Percentiles rank a stretch among this genome's conserved stretches.
Evolutionary conservation across 2,113 vertebrate genomes (phyloP).

Genomic region (Lucifuga dentata): DNA sequence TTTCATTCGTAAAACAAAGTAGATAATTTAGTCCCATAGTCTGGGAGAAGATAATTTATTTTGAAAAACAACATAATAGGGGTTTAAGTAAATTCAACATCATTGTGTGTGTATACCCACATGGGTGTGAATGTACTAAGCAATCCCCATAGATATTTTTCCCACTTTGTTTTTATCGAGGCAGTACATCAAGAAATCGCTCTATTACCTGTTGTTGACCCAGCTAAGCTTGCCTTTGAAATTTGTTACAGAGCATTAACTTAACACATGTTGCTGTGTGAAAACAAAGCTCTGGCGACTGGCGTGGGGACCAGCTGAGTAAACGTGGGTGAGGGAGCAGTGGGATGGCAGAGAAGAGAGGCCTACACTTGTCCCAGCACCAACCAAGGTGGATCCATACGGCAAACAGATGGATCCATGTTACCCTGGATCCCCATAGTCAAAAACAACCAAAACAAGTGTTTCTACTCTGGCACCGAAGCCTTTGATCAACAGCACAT

Average conservation of each 20-base stretch:
- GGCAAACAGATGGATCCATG: constrained; percentile 95
- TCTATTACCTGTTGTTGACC: constrained; percentile 84
- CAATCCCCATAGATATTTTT: constrained; percentile 14
- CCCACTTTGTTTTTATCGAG: constrained; percentile 45
- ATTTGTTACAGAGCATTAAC: constrained; percentile 85
- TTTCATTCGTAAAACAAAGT: constrained; percentile 8
- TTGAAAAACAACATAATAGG: constrained; percentile 21
- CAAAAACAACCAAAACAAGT: constrained; percentile 88
- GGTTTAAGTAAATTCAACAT: constrained; percentile 21
- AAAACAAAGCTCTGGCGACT: constrained; percentile 84
- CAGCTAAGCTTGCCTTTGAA: constrained; percentile 81
- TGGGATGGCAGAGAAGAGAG: constrained; percentile 65
- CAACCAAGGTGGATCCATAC: constrained; percentile 87
- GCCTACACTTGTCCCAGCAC: constrained; percentile 80
- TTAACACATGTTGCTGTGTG: constrained; percentile 84
- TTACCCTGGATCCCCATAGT: constrained; percentile 86
- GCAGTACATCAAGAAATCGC: constrained; percentile 76
- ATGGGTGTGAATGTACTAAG: background rate
- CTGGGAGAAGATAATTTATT: constrained; percentile 20
- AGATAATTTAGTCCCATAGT: background rate
- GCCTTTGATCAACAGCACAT: constrained; percentile 96
- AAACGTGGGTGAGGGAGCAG: constrained; percentile 73
- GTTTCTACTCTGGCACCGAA: constrained; percentile 85
- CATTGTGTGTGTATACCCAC: background rate
- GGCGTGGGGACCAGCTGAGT: constrained; percentile 83